phyloP scores from a whole-genome alignment of 2,888 invertebrate species.

The Bedellia somnulentella region DNA sequence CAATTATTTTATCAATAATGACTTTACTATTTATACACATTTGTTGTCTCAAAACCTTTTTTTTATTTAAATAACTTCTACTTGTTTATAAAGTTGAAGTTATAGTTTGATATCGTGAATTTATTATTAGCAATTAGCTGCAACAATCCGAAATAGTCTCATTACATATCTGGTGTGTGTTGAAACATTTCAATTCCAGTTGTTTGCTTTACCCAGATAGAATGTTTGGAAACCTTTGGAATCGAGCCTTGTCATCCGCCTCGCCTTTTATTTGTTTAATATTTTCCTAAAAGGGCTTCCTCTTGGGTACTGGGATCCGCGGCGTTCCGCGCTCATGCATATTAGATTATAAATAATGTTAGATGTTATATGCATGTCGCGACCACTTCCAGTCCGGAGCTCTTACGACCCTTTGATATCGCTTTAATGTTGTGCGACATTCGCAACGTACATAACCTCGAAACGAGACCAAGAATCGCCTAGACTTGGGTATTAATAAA shows the following conservation, averaged over 20 bases:
- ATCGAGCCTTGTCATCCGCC: constrained; percentile 8
- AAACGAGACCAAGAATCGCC: constrained; percentile 4
- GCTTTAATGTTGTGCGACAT: constrained; percentile 8
- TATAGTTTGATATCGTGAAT: no score
- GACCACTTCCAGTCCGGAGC: constrained; percentile 21
- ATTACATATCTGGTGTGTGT: constrained; percentile 39
- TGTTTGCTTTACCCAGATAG: constrained; percentile 33
- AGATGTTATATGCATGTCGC: constrained; percentile 19
- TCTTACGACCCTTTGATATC: constrained; percentile 10
- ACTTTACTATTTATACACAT: no score
- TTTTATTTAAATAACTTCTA: no score
- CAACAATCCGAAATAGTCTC: constrained; percentile 22
- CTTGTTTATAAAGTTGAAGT: no score
- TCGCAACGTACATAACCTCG: constrained; percentile 6
- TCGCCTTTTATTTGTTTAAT: constrained; percentile 35
- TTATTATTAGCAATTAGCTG: no score
- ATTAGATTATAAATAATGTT: constrained; percentile 37
- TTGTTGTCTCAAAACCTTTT: no score
- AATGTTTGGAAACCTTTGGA: constrained; percentile 16
- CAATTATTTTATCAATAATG: no score
- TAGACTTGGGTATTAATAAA: no score
- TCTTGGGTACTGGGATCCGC: constrained; percentile 10
- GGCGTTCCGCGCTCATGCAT: constrained; percentile 24
- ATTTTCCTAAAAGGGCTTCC: constrained; percentile 34
- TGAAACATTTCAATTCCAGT: constrained; percentile 39